Evolutionary conservation across 2,888 invertebrate genomes (phyloP).

Genomic region (Tenthredo mesomela): DNA sequence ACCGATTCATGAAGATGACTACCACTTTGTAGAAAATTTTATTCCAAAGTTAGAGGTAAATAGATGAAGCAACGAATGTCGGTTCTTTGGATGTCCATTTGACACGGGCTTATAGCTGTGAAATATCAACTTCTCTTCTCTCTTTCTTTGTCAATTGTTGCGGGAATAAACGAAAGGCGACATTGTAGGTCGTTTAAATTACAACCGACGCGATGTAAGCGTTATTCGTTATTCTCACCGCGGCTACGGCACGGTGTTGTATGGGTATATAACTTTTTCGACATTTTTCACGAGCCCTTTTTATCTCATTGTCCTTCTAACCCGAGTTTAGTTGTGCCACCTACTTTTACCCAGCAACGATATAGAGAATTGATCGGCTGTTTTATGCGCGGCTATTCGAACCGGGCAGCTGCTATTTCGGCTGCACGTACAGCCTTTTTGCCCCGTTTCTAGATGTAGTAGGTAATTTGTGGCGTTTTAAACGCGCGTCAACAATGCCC

Average conservation of each 20-base stretch:
- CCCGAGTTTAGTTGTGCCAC: not conserved
- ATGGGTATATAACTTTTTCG: not conserved
- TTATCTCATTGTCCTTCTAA: constrained; percentile 23
- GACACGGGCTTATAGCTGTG: not conserved
- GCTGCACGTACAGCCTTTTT: constrained; percentile 34
- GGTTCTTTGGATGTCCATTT: not conserved
- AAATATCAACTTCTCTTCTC: not conserved
- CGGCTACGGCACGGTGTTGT: too few species aligned
- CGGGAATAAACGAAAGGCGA: not conserved
- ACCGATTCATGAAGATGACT: not conserved
- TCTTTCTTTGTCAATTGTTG: not conserved
- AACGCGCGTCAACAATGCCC: constrained; percentile 38
- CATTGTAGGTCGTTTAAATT: not conserved
- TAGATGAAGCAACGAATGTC: not conserved
- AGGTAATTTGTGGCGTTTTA: constrained; percentile 39
- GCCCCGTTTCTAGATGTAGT: not conserved
- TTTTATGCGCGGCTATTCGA: not conserved
- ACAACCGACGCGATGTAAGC: not conserved
- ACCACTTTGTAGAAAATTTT: not conserved
- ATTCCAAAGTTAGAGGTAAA: not conserved
- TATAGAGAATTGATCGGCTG: not conserved
- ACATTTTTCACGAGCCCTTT: not conserved
- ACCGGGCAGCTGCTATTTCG: not conserved
- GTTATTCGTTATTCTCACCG: too few species aligned
- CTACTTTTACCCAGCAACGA: not conserved